Conservation (phyloP, 2,113 vertebrate species). For the Elgaria multicarinata region DNA sequence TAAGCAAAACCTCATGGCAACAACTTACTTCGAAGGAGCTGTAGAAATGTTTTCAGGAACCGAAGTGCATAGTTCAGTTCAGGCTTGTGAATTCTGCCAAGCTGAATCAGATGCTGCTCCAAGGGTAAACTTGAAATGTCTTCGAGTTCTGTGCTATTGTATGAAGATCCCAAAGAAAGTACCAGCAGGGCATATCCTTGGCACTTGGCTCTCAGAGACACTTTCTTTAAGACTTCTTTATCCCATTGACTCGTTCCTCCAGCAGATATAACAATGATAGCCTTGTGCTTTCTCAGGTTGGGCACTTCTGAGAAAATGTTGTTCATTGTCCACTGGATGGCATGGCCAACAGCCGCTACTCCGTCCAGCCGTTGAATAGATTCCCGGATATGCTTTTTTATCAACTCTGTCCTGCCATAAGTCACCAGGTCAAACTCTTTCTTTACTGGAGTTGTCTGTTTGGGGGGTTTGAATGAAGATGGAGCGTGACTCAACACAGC, state of each 20-base stretch:
- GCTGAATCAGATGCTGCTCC: constrained; percentile 72
- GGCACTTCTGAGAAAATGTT: constrained; percentile 62
- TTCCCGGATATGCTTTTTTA: constrained; percentile 65
- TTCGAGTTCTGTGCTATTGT: constrained; percentile 64
- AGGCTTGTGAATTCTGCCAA: constrained; percentile 69
- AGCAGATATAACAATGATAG: constrained; percentile 69
- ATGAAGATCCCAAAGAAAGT: constrained; percentile 67
- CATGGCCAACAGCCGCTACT: constrained; percentile 48
- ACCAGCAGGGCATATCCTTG: constrained; percentile 71
- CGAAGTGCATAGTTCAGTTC: constrained; percentile 66
- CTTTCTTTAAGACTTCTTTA: constrained; percentile 52
- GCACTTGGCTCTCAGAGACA: constrained; percentile 72
- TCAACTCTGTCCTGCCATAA: constrained; percentile 42
- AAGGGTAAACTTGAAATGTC: constrained; percentile 67
- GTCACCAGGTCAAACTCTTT: constrained; percentile 71
- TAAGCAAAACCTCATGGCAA: too few relatives aligned
- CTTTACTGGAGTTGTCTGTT: constrained; percentile 39
- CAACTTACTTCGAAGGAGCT: constrained; percentile 74
- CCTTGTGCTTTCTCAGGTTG: constrained; percentile 62
- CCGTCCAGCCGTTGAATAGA: constrained; percentile 46
- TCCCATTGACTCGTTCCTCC: constrained; percentile 67
- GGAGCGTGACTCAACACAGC: constrained; percentile 67
- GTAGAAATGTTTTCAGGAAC: constrained; percentile 69
- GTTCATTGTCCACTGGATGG: constrained; percentile 68
- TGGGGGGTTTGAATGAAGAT: constrained; percentile 28